phyloP scores from a whole-genome alignment of 2,113 vertebrate genomes.

The Labrus mixtus region DNA sequence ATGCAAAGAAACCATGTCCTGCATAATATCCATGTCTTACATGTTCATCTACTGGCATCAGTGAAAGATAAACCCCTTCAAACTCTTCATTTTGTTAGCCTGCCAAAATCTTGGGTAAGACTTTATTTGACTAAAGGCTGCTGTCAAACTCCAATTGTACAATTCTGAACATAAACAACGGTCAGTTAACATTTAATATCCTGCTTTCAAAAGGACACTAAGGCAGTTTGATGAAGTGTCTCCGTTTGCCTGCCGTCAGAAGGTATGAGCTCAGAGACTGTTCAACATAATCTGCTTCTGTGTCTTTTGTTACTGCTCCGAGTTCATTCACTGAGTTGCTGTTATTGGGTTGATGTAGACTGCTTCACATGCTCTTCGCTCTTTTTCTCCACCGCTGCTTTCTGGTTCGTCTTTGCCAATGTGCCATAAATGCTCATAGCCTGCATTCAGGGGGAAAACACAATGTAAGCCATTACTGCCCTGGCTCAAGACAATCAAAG shows the following conservation, averaged over 20 bases:
- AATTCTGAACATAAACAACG: conserved; percentile 4
- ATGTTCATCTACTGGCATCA: not conserved
- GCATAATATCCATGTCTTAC: not conserved
- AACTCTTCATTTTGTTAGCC: not conserved
- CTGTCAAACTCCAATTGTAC: conserved; percentile 1
- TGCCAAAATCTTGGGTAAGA: conserved; percentile 1
- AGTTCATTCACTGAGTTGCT: conserved; percentile 37
- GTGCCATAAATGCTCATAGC: conserved; percentile 82
- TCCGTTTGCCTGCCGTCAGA: conserved; percentile 8
- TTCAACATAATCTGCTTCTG: conserved; percentile 13
- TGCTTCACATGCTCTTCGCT: conserved; percentile 8
- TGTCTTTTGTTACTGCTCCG: conserved; percentile 10
- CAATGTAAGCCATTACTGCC: not conserved
- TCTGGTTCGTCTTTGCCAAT: conserved; percentile 59
- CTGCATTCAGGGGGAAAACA: conserved; percentile 52
- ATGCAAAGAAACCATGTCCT: not conserved
- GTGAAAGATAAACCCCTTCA: not conserved
- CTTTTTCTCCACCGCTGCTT: not conserved
- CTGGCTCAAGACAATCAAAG: not conserved
- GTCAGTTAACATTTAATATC: conserved; percentile 17
- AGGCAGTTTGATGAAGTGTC: conserved; percentile 8
- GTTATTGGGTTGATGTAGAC: conserved; percentile 20
- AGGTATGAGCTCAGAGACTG: not conserved
- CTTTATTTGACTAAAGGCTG: conserved; percentile 11
- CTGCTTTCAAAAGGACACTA: conserved; percentile 22